Evolutionary conservation across 2,888 invertebrate genomes (phyloP).

Genomic region (Diarsia mendica): DNA sequence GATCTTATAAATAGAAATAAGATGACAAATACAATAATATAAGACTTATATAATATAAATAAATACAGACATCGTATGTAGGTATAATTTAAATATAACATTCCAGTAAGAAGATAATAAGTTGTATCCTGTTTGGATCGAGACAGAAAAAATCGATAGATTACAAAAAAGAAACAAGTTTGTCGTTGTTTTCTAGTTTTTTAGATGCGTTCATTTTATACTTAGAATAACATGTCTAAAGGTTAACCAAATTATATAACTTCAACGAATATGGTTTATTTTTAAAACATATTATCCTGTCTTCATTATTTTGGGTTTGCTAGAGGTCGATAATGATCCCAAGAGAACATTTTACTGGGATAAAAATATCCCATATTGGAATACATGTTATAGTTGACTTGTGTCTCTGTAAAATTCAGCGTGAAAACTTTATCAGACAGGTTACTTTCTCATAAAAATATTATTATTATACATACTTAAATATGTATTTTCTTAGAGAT

Average conservation of each 20-base stretch:
- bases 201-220: constrained; percentile 1
- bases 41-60: constrained; percentile 28
- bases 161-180: constrained; percentile 48
- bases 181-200: constrained; percentile 28
- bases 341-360: background rate
- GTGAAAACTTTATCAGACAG: background rate
- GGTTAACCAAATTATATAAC: constrained; percentile 18
- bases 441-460: background rate
- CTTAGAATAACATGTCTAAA: constrained; percentile 16
- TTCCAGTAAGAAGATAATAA: constrained; percentile 35
- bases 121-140: constrained; percentile 41
- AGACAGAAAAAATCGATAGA: constrained; percentile 34
- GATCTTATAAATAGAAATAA: constrained; percentile 16
- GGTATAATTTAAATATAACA: constrained; percentile 37
- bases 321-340: background rate
- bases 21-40: constrained; percentile 20
- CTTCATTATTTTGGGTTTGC: background rate
- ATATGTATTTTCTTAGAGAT: background rate
- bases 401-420: constrained; percentile 1
- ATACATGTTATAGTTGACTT: background rate
- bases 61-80: constrained; percentile 17
- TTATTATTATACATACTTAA: background rate
- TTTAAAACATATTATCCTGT: background rate
- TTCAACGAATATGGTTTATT: background rate
- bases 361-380: background rate